Evolutionary conservation across 2,113 vertebrate species (phyloP).

Genomic region (Strix aluco): DNA sequence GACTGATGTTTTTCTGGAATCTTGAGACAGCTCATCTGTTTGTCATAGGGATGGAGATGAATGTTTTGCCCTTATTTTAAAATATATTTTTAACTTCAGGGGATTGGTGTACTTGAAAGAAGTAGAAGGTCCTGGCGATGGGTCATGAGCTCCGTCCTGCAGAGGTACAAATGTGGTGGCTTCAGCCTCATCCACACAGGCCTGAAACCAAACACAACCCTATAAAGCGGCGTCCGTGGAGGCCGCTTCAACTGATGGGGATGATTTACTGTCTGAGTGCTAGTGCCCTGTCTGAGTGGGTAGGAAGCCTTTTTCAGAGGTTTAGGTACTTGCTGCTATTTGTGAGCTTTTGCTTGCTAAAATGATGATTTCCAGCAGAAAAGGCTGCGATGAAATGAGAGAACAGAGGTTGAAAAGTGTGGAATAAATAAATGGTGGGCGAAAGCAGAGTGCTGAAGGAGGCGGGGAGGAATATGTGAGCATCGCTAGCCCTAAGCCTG

Average conservation of each 20-base stretch:
- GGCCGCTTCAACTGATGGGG: not conserved
- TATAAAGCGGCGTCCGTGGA: not conserved
- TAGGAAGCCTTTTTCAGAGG: not conserved
- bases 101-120: not conserved
- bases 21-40: not conserved
- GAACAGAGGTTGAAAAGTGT: not conserved
- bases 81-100: not conserved
- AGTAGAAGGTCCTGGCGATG: not conserved
- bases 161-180: rapidly evolving
- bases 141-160: not conserved
- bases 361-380: not conserved
- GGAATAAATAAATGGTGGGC: not conserved
- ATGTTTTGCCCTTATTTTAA: not conserved
- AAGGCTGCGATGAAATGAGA: not conserved
- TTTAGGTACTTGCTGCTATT: not conserved
- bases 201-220: not conserved
- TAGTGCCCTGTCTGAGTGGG: not conserved
- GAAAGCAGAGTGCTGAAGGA: not conserved
- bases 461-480: not conserved
- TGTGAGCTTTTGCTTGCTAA: not conserved
- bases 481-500: not conserved
- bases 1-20: not conserved
- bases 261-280: not conserved
- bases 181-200: not conserved
- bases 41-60: not conserved